A percentile compares a stretch with the other conserved stretches of the same genome.
These are phyloP conservation scores for Platichthys stellatus DNA, from an alignment of 2,113 vertebrate species.

Conservation along the genomic window DNA sequence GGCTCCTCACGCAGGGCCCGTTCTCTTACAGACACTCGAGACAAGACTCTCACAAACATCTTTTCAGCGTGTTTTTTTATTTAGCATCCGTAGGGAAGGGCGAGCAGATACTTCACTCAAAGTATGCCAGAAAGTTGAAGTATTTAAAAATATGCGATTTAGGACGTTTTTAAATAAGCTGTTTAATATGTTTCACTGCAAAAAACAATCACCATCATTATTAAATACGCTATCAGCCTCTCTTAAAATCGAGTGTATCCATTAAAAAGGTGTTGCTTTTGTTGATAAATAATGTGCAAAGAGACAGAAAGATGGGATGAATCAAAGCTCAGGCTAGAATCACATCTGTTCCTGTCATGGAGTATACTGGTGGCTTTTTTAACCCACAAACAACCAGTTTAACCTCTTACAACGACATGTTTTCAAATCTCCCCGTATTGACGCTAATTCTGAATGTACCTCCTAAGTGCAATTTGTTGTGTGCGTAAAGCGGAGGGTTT, in stretches of 20 bases:
- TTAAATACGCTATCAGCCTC: background rate
- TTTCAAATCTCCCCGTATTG: constrained; percentile 5
- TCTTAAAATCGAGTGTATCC: background rate
- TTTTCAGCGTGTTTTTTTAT: background rate
- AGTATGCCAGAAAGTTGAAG: background rate
- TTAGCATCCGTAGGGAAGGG: background rate
- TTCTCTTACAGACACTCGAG: constrained; percentile 35
- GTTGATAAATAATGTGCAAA: background rate
- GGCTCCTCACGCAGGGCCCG: constrained; percentile 43
- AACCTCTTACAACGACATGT: background rate
- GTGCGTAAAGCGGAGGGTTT: constrained; percentile 4
- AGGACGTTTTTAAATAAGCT: background rate
- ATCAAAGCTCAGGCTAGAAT: constrained; percentile 2
- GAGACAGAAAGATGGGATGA: background rate
- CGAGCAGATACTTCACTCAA: constrained; percentile 19
- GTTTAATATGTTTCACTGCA: background rate
- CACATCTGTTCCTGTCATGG: constrained; percentile 9
- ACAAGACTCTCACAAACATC: constrained; percentile 19
- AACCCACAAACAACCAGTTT: constrained; percentile 18
- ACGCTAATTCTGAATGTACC: constrained; percentile 2
- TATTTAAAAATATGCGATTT: constrained; percentile 6
- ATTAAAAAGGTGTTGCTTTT: background rate
- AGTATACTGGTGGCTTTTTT: constrained; percentile 3
- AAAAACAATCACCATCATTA: background rate
- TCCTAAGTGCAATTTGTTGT: background rate